Percentiles rank a stretch among this genome's conserved stretches.
phyloP scores from a whole-genome alignment of 2,113 vertebrate genomes.

The Lutjanus erythropterus region DNA sequence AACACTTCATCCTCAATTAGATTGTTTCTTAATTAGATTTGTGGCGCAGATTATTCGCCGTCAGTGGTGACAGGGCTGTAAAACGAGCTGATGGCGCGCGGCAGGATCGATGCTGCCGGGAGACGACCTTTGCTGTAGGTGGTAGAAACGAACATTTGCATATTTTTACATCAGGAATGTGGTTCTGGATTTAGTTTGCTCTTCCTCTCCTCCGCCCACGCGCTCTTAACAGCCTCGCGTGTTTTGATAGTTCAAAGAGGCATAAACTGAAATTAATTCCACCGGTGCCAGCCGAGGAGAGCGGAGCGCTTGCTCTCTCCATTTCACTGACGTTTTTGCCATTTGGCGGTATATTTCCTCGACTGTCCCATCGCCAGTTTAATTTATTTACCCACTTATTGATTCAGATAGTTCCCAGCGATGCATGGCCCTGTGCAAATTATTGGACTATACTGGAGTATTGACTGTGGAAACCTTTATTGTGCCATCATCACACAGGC shows the following conservation, averaged over 20 bases:
- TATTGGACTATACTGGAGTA: constrained; percentile 57
- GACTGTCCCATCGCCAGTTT: constrained; percentile 40
- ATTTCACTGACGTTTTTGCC: constrained; percentile 41
- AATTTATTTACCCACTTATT: constrained; percentile 65
- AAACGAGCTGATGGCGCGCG: background rate
- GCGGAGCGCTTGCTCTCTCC: constrained; percentile 19
- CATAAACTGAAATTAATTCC: constrained; percentile 48
- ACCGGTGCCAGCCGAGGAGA: background rate
- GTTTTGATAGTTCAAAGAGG: constrained; percentile 45
- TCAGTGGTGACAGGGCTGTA: constrained; percentile 15
- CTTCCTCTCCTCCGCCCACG: background rate
- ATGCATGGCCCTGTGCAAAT: constrained; percentile 54
- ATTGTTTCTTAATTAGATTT: constrained; percentile 53
- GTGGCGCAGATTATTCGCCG: constrained; percentile 33
- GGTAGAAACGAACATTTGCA: constrained; percentile 26
- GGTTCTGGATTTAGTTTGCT: constrained; percentile 19
- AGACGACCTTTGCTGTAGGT: constrained; percentile 43
- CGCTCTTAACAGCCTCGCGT: background rate
- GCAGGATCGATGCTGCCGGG: constrained; percentile 6
- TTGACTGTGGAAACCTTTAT: constrained; percentile 72
- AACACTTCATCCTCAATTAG: constrained; percentile 45
- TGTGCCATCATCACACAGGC: constrained; percentile 66
- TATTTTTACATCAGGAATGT: constrained; percentile 33
- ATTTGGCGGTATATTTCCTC: constrained; percentile 39
- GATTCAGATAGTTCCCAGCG: constrained; percentile 62